A percentile compares a stretch with the other conserved stretches of the same genome.
These are phyloP conservation scores for Pissodes strobi DNA, from an alignment of 1,140 invertebrate species.

Conservation along the genomic window DNA sequence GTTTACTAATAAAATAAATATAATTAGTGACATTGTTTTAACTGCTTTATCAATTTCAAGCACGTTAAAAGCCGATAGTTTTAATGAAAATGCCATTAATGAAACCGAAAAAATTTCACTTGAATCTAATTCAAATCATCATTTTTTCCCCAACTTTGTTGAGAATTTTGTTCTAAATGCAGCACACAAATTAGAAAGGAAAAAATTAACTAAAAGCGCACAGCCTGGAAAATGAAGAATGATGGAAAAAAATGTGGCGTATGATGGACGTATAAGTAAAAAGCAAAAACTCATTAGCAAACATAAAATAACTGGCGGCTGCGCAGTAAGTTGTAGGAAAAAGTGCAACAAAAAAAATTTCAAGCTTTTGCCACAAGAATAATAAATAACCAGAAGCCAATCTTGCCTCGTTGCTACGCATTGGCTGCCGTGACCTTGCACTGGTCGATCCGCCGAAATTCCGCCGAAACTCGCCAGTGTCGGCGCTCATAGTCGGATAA, in stretches of 20 bases:
- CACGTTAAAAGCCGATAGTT: not conserved
- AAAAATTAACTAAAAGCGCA: not conserved
- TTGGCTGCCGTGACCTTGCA: too few species aligned
- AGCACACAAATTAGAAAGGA: not conserved
- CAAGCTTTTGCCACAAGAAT: too few species aligned
- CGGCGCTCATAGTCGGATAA: too few species aligned
- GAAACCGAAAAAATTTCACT: not conserved
- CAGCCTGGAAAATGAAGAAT: not conserved
- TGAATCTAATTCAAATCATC: too few species aligned
- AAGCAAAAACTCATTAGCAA: not conserved
- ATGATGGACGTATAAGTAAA: not conserved
- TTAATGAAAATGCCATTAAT: not conserved
- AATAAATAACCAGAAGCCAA: too few species aligned
- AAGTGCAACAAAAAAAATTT: too few species aligned
- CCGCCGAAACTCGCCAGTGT: too few species aligned
- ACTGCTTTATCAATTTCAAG: not conserved
- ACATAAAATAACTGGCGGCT: too few species aligned
- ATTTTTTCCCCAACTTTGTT: too few species aligned
- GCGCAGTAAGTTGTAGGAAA: too few species aligned
- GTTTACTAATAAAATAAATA: not conserved
- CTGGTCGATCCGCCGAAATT: too few species aligned
- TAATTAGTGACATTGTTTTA: not conserved
- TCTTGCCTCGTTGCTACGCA: too few species aligned
- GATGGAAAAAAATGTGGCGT: not conserved
- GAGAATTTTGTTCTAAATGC: not conserved